A percentile compares a stretch with the other conserved stretches of the same genome.
Evolutionary conservation across 2,888 invertebrate species (phyloP).

Genomic region (Cacoxenus indagator): DNA sequence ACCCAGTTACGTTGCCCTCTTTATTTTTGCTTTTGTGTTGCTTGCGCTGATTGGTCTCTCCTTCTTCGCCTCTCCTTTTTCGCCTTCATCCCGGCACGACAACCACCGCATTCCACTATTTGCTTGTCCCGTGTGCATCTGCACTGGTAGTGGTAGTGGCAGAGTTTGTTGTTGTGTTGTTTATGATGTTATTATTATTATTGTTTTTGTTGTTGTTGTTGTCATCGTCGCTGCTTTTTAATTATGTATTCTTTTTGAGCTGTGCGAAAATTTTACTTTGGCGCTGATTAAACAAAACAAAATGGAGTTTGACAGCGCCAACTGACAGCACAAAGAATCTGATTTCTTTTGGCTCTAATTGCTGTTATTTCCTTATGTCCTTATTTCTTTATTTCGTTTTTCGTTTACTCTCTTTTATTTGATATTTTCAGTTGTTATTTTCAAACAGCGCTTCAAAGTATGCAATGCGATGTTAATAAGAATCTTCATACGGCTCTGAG

Average conservation of each 20-base stretch:
- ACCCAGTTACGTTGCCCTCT: neutral
- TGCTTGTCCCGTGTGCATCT: too few species aligned
- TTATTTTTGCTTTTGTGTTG: constrained; percentile 45
- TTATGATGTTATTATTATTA: too few species aligned
- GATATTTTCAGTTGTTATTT: neutral
- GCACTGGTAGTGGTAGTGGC: too few species aligned
- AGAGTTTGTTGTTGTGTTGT: too few species aligned
- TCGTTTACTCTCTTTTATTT: constrained; percentile 15
- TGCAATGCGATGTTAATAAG: too few species aligned
- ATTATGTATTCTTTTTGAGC: constrained; percentile 51
- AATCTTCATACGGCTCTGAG: too few species aligned
- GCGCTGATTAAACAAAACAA: constrained; percentile 15
- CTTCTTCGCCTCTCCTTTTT: constrained; percentile 24
- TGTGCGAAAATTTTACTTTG: constrained; percentile 2
- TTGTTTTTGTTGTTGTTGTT: too few species aligned
- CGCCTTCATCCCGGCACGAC: neutral
- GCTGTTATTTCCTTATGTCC: constrained; percentile 19
- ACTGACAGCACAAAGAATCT: constrained; percentile 12
- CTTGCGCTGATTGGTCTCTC: constrained; percentile 59
- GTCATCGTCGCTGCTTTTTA: too few species aligned
- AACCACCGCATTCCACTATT: too few species aligned
- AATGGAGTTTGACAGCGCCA: neutral
- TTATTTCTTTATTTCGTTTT: too few species aligned
- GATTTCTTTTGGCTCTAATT: constrained; percentile 26
- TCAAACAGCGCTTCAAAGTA: too few species aligned